Evolutionary conservation across 2,888 invertebrate species (phyloP), one percentile per base, ranked within the genome.

Genomic region (Tolmerus cingulatus): DNA sequence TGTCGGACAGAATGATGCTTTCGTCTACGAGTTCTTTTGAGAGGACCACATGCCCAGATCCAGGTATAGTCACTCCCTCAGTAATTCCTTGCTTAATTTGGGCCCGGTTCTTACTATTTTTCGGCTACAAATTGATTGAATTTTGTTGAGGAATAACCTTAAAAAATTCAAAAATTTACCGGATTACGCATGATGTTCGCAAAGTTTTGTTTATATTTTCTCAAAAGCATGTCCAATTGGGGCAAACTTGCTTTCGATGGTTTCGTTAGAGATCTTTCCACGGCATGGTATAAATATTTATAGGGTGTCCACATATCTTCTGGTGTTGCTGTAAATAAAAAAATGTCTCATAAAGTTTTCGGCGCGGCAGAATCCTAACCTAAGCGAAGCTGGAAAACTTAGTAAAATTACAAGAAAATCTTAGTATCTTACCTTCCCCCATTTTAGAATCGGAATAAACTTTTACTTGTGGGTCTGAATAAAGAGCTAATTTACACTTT

Each of bases 1-100:
- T 97, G 91, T 99, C 98, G 89, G 98, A 98, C 90, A 99, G 94
- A 84, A 98, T 97, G n/a, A 98, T 93, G 34, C 97, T 96, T 93
- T 99, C 99, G 92, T 98, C 97, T 3, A 98, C 96, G 30, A 98
- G 93, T 89, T 97, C 96, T 90, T 96, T 96, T 0, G 98, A 96
- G 23, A 98, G 93, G 46, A 96, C 93, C 88, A 96, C 95, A 89
- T 96, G 94, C 0, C 96, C 96, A 14, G 96, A 93, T 51, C 96
- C 96, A 78, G 96, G 95, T n/a, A 97, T 92, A 7, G 94, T 94
- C 9, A 97, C 95, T 8, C 97, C 97, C 89, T 97, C 96, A 5
- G 95, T 95, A 77, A 96, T 94, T 0, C 97, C 97, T 90, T 96
- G 96, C 90, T 95, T 95, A 55, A 99, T 95, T 90, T 97, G 96